Conservation (phyloP, 2,797 vertebrate genomes). For the Pteropus rufus region DNA sequence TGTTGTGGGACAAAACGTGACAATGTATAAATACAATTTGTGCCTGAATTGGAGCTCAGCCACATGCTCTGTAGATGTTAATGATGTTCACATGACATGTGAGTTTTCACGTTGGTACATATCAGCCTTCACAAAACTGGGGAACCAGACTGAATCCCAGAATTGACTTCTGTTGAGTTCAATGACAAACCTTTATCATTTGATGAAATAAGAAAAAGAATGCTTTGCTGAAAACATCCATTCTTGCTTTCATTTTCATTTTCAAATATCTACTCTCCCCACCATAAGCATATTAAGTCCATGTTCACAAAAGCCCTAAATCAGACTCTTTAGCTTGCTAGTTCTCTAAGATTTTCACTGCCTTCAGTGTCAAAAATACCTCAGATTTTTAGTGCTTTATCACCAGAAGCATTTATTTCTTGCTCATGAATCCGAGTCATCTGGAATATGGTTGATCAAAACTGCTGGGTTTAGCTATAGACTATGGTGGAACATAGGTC, state of each 20-base stretch:
- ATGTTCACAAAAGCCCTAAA: neutral
- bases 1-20: neutral
- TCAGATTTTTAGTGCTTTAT: neutral
- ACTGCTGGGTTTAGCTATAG: neutral
- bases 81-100: neutral
- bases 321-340: neutral
- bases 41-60: neutral
- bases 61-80: neutral
- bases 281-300: neutral
- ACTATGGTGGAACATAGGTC: neutral
- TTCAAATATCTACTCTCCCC: neutral
- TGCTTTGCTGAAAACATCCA: neutral
- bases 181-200: neutral
- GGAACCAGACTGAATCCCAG: neutral
- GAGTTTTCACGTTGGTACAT: neutral
- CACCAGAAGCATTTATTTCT: neutral
- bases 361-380: neutral
- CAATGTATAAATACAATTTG: accelerated
- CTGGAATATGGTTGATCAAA: neutral
- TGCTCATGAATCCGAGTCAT: neutral
- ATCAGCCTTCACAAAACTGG: neutral
- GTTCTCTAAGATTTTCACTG: neutral
- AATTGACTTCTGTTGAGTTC: neutral
- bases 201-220: neutral
- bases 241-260: neutral